phyloP scores from a whole-genome alignment of 2,888 invertebrate genomes.

The Esperia sulphurella region DNA sequence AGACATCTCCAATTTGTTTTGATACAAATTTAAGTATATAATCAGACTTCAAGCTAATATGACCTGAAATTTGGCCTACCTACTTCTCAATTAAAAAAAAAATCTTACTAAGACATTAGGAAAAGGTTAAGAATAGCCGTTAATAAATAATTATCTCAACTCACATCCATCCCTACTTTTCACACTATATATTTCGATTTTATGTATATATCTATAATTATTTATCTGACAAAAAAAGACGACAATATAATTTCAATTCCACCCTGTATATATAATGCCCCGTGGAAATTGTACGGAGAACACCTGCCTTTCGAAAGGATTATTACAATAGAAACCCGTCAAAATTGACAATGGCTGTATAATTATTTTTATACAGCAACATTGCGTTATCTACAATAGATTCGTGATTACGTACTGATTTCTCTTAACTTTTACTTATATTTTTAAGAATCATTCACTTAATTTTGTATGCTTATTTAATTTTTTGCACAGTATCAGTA shows the following conservation, averaged over 20 bases:
- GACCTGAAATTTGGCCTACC: too few species aligned
- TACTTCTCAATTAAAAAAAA: too few species aligned
- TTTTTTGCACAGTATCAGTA: background rate
- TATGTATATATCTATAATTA: background rate
- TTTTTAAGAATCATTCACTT: constrained; percentile 2
- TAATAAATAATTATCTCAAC: too few species aligned
- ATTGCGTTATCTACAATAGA: constrained; percentile 6
- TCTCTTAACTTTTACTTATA: constrained; percentile 9
- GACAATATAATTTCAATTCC: background rate
- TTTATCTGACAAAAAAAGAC: background rate
- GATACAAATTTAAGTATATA: too few species aligned
- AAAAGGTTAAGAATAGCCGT: too few species aligned
- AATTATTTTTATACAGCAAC: constrained; percentile 1
- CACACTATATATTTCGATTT: too few species aligned
- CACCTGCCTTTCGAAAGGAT: constrained; percentile 1
- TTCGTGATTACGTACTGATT: constrained; percentile 8
- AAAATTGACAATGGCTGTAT: constrained; percentile 1
- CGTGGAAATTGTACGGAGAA: background rate
- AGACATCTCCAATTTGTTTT: too few species aligned
- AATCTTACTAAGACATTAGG: too few species aligned
- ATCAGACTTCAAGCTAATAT: too few species aligned
- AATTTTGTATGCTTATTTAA: background rate
- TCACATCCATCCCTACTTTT: too few species aligned
- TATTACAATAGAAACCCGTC: background rate
- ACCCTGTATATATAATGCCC: background rate